Percentiles rank a stretch among this genome's conserved stretches.
These are phyloP conservation scores for Sminthurides aquaticus DNA, from an alignment of 2,888 invertebrate species.

Conservation along the genomic window DNA sequence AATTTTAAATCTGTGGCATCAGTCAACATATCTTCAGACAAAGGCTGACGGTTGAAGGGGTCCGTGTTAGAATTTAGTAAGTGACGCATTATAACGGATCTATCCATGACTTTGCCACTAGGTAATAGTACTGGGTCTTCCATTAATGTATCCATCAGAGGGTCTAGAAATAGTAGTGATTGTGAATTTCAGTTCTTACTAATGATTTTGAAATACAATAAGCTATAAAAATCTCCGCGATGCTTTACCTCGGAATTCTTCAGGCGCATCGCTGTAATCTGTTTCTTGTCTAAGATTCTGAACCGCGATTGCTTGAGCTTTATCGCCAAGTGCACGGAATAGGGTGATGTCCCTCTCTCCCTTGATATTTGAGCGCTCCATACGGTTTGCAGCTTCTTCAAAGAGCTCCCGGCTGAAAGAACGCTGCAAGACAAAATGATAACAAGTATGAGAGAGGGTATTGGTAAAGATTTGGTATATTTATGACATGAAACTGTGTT, in stretches of 20 bases:
- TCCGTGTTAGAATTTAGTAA: conserved; percentile 92
- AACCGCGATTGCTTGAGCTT: conserved; percentile 62
- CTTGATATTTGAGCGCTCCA: conserved; percentile 76
- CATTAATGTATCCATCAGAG: conserved; percentile 95
- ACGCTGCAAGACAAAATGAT: conserved; percentile 55
- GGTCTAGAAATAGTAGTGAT: conserved; percentile 55
- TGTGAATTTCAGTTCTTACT: not conserved
- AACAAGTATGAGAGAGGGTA: not conserved
- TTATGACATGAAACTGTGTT: not conserved
- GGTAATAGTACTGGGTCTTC: conserved; percentile 88
- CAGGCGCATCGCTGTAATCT: conserved; percentile 90
- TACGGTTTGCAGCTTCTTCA: conserved; percentile 75
- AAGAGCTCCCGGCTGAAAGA: conserved; percentile 90
- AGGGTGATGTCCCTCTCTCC: conserved; percentile 75
- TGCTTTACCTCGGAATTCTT: conserved; percentile 70
- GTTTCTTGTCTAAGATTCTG: conserved; percentile 78
- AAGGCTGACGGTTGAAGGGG: conserved; percentile 92
- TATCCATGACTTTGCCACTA: conserved; percentile 87
- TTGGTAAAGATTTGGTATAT: too few species aligned
- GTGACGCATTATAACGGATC: conserved; percentile 85
- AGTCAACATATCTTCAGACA: conserved; percentile 85
- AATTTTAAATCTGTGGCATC: conserved; percentile 66
- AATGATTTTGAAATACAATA: not conserved
- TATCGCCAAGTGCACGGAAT: conserved; percentile 67
- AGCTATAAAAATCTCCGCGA: not conserved